phyloP scores from a whole-genome alignment of 2,888 invertebrate genomes.

The Pandemis corylana region DNA sequence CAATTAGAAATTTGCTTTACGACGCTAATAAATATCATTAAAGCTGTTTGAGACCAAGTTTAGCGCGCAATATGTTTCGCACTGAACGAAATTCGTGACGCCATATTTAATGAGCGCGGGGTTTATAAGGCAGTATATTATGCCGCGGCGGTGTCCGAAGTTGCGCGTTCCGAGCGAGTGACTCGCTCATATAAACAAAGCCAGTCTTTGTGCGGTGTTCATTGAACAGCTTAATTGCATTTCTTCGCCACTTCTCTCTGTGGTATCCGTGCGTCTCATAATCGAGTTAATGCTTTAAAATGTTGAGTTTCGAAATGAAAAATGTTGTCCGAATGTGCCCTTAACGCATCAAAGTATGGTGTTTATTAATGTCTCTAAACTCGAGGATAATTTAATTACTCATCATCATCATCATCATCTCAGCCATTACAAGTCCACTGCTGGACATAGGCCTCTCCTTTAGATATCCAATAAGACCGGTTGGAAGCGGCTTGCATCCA shows the following conservation, averaged over 20 bases:
- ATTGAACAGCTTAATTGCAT: constrained; percentile 79
- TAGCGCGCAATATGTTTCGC: constrained; percentile 40
- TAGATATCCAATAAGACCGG: no score
- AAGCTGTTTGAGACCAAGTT: constrained; percentile 50
- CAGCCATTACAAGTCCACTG: no score
- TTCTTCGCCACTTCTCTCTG: constrained; percentile 70
- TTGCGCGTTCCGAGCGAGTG: constrained; percentile 64
- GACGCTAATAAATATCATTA: constrained; percentile 72
- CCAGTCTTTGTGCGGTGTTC: constrained; percentile 70
- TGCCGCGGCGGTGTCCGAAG: constrained; percentile 50
- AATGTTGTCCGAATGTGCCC: constrained; percentile 35
- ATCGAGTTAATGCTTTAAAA: constrained; percentile 63
- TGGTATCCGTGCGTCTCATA: constrained; percentile 65
- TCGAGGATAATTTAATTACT: no score
- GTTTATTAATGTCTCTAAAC: constrained; percentile 5
- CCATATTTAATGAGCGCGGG: constrained; percentile 40
- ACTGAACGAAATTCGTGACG: constrained; percentile 36
- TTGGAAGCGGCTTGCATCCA: no score
- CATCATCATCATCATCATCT: no score
- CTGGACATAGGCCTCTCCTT: no score
- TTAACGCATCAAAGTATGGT: constrained; percentile 13
- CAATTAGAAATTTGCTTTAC: constrained; percentile 75
- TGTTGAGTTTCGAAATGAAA: constrained; percentile 45
- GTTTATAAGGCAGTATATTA: constrained; percentile 46
- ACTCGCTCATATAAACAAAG: constrained; percentile 70